phyloP scores from a whole-genome alignment of 2,888 invertebrate species.

The Tipula lateralis region DNA sequence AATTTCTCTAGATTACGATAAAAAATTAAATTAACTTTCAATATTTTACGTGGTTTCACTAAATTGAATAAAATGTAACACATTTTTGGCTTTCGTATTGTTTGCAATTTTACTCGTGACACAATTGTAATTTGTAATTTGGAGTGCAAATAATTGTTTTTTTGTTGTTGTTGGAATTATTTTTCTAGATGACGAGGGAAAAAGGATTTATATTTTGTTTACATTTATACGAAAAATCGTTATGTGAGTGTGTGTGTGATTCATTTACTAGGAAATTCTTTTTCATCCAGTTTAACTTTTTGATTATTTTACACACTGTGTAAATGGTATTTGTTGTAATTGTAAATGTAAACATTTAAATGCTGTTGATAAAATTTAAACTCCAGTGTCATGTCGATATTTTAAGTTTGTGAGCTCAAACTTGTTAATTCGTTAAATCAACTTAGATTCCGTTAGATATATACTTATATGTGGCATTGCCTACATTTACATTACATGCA shows the following conservation, averaged over 20 bases:
- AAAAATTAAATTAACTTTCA: background rate
- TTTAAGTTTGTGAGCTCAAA: too few species aligned
- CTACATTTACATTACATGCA: too few species aligned
- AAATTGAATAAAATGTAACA: background rate
- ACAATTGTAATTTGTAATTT: background rate
- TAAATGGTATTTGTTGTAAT: background rate
- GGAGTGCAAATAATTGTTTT: background rate
- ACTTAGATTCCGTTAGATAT: too few species aligned
- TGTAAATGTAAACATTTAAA: background rate
- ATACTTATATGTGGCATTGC: too few species aligned
- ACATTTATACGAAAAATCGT: background rate
- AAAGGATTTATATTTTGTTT: background rate
- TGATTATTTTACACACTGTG: background rate
- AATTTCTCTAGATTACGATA: background rate
- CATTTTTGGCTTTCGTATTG: background rate
- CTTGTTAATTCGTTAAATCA: too few species aligned
- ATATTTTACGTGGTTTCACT: background rate
- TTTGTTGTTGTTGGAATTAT: background rate
- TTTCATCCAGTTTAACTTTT: background rate
- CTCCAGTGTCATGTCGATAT: too few species aligned
- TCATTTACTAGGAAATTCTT: background rate
- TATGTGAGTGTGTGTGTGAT: background rate
- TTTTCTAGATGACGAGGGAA: background rate
- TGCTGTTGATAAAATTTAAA: background rate
- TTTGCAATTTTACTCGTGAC: slow-evolving; percentile 14